Evolutionary conservation across 2,888 invertebrate species (phyloP).

Genomic region (Lamellibrachia columna): DNA sequence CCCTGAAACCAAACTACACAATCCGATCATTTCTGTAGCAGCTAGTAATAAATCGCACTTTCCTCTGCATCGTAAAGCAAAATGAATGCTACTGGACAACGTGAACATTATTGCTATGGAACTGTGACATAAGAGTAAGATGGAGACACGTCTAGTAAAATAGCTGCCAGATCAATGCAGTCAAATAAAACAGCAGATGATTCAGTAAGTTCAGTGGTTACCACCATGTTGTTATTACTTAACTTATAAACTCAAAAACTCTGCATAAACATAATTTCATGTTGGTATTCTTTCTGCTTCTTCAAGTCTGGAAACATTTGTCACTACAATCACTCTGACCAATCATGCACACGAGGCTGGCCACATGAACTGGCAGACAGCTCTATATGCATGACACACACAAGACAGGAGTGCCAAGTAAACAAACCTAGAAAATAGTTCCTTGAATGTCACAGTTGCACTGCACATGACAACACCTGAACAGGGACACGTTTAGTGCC

Average conservation of each 20-base stretch:
- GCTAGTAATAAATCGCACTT: neutral
- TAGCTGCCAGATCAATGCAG: neutral
- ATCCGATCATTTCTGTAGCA: neutral
- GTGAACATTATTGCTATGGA: neutral
- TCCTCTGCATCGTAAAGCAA: too few species aligned
- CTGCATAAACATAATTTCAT: neutral
- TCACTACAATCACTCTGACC: neutral
- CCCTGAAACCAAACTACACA: neutral
- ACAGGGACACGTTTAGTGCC: neutral
- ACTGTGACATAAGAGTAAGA: neutral
- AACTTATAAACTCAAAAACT: neutral
- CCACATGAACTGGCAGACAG: neutral
- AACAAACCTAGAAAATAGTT: neutral
- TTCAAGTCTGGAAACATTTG: neutral
- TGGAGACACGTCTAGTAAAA: too few species aligned
- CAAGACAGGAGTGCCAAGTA: neutral
- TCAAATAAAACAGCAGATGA: neutral
- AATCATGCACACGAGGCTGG: neutral
- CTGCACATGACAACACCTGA: neutral
- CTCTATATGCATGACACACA: neutral
- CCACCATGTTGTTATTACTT: conserved; percentile 9
- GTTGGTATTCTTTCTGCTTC: neutral
- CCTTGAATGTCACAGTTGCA: neutral
- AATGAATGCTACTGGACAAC: neutral
- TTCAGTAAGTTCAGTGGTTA: neutral